Evolutionary conservation across 2,888 invertebrate species (phyloP), one percentile per base, ranked within the genome.

Genomic region (Ectobius pallidus): DNA sequence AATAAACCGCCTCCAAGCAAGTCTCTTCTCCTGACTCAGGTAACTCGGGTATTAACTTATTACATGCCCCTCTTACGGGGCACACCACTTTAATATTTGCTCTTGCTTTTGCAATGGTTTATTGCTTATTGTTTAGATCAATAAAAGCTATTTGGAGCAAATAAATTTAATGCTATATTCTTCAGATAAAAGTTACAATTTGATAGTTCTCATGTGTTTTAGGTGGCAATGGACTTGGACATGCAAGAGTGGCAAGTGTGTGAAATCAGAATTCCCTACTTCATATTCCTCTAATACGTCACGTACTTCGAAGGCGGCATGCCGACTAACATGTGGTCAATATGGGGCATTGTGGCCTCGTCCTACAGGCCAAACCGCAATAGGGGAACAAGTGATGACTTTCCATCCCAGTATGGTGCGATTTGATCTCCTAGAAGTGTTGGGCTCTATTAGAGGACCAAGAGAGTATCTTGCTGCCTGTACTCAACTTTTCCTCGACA

Each of bases 311-410:
- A 81, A 91, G 76, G 87, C 88, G 73, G 84, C 88, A 49, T 92
- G 92, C 78, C 85, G 91, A 22, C 84, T 92, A 6, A 88, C 89
- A 0, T 92, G 92, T 77, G 91, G 91, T 0, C 82, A 86, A 42
- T 89, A 87, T 77, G 91, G 92, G 0, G 86, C 88, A 0, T 84
- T 92, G 18, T 92, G 92, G 92, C 92, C 92, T 0, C 82, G 84
- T 78, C 92, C 92, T 0, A 87, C 89, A 1, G 85, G 79, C 22
- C 75, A 77, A 42, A 58, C 67, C 1, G 62, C 46, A 52, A 68
- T 72, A 18, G 71, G 72, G 4, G 63, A 25, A 25, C 63, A 65
- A 9, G 55, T 74, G 18, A 68, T 72, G 46, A 1, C 69, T 52
- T 16, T 75, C 27, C 71, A 73, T 32, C 74, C 73, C 14, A 44